phyloP scores from a whole-genome alignment of 2,797 vertebrate species.

The Fistularia commersonii region DNA sequence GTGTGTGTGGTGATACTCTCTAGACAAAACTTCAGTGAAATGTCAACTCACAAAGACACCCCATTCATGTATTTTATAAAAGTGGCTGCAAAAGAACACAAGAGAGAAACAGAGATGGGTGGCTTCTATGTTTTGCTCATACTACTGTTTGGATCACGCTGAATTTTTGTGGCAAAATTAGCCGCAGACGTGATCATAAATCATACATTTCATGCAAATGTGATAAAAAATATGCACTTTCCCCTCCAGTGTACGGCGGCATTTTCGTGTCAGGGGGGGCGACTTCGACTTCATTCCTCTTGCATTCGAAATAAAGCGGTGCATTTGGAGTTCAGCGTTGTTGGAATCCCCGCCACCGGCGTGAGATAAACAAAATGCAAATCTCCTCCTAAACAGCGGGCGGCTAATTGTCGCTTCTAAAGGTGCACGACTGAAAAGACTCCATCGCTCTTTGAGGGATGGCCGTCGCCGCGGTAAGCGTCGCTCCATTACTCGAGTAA shows the following conservation, averaged over 20 bases:
- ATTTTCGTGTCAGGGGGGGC: background rate
- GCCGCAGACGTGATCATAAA: conserved; percentile 41
- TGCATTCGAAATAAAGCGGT: no score
- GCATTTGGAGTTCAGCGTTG: no score
- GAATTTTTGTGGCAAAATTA: conserved; percentile 54
- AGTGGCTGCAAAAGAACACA: conserved; percentile 10
- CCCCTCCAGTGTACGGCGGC: background rate
- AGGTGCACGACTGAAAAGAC: no score
- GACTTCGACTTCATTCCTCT: background rate
- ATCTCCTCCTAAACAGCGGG: no score
- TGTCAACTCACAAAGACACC: conserved; percentile 36
- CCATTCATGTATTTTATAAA: conserved; percentile 32
- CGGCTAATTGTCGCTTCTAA: no score
- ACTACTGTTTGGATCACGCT: conserved; percentile 22
- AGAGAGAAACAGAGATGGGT: background rate
- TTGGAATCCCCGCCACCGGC: no score
- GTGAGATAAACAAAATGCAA: no score
- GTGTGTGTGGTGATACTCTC: conserved; percentile 22
- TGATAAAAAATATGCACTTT: conserved; percentile 8
- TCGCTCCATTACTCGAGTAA: no score
- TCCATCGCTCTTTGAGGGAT: no score
- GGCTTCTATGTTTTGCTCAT: conserved; percentile 22
- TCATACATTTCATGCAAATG: conserved; percentile 34
- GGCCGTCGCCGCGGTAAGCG: no score
- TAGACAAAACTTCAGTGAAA: conserved; percentile 47